Evolutionary conservation across 2,113 vertebrate genomes (phyloP).

Genomic region (Callorhinus ursinus): DNA sequence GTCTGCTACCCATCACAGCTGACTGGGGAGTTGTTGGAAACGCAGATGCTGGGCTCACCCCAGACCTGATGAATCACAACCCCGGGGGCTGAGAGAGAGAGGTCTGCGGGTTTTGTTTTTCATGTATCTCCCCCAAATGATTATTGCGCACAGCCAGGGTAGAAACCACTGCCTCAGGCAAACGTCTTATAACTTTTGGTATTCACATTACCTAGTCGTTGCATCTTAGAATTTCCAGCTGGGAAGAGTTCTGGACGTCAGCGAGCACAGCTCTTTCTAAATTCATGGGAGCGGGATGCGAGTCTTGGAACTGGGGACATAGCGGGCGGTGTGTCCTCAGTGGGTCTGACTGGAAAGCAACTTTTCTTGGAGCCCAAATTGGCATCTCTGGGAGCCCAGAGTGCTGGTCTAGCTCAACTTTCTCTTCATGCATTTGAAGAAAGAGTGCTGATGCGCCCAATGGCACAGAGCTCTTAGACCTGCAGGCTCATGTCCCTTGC

Average conservation of each 20-base stretch:
- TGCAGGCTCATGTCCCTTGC: neutral
- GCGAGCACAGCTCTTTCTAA: neutral
- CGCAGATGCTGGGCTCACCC: neutral
- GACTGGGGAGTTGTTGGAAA: neutral
- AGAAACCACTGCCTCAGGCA: neutral
- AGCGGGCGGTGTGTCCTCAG: accelerated
- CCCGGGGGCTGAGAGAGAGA: neutral
- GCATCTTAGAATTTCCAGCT: neutral
- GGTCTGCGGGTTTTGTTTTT: neutral
- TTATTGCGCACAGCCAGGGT: neutral
- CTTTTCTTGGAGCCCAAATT: neutral
- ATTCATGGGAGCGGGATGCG: neutral
- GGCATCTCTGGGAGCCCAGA: neutral
- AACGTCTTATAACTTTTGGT: neutral
- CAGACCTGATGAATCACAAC: neutral
- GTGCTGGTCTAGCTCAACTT: neutral
- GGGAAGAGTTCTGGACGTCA: neutral
- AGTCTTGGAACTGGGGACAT: neutral
- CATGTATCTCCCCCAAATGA: neutral
- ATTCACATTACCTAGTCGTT: neutral
- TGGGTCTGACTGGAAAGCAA: neutral
- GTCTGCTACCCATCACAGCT: neutral
- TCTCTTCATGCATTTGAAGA: neutral
- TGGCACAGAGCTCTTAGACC: neutral
- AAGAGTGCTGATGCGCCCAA: accelerated